Evolutionary conservation across 2,797 vertebrate genomes (phyloP).

Genomic region (Melanotaenia trifasciata): DNA sequence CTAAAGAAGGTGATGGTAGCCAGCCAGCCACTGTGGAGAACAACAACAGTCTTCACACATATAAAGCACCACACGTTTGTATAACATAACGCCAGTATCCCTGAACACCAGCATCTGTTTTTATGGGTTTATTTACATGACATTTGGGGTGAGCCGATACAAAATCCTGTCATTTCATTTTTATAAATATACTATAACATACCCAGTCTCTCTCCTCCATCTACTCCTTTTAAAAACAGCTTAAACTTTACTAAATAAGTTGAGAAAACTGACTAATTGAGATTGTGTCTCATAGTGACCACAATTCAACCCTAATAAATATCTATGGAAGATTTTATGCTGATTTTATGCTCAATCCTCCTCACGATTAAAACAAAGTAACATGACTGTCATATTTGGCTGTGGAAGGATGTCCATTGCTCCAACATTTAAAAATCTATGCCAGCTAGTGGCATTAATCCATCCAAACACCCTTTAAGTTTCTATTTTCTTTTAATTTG

Average conservation of each 20-base stretch:
- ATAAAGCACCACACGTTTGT: neutral
- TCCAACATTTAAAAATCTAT: neutral
- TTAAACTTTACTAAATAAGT: no score
- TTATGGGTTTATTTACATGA: neutral
- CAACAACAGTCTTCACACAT: conserved; percentile 11
- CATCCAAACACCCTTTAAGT: neutral
- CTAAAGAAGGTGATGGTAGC: conserved; percentile 97
- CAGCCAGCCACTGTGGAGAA: conserved; percentile 91
- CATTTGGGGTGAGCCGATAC: neutral
- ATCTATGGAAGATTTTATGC: no score
- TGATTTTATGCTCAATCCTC: neutral
- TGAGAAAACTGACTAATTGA: no score
- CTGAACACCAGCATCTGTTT: neutral
- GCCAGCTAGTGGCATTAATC: neutral
- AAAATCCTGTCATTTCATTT: no score
- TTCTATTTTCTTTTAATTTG: neutral
- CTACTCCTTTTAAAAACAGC: neutral
- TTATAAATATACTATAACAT: no score
- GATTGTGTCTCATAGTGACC: no score
- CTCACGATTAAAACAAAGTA: neutral
- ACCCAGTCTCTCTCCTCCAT: neutral
- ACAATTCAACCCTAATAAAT: no score
- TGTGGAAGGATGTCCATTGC: no score
- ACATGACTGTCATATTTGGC: neutral
- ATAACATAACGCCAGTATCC: neutral